Evolutionary conservation across 2,888 invertebrate species (phyloP), one percentile per base, ranked within the genome.

Genomic region (Tridacna gigas): DNA sequence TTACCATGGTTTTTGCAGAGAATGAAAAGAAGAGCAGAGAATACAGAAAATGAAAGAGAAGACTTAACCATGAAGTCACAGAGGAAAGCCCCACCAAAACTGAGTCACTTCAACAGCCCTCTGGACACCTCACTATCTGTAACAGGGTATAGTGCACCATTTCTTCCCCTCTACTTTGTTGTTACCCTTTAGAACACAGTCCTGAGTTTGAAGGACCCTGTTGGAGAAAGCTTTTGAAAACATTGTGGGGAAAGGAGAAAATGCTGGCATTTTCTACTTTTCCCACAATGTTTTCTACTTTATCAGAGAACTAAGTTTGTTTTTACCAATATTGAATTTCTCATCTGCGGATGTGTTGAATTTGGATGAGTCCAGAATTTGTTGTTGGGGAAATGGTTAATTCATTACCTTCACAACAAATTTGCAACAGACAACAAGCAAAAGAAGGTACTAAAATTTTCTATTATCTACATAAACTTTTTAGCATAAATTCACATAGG

Each of bases 51-150:
- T 20, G 56, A 56, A 56, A 56, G 18, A 22, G 83, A 81, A 47
- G 79, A 81, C 37, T 65, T 37, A 22, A 71, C 25, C 51, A 61
- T 63, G 25, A 79, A 82, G 77, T 63, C 74, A 56, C 74, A 74
- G 65, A 77, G 60, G 25, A 67, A 48, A 51, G 80, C 78, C 22
- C 78, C 86, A 3, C 80, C 82, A 11, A 80, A 83, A 67, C 69
- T 80, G 61, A 80, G 83, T 51, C 86, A 86, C 45, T 47, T 84
- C 22, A 77, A 84, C 47, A 67, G 71, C 22, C 51, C 71, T 51
- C 7, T 67, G 11, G 45, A 18, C 37, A 37, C 45, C 5, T n/a
- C 67, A 67, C 18, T n/a, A 20, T n/a, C 67, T 45, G n/a, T 20
- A 18, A 20, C 67, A 45, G 37, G 67, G 67, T 67, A 67, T 45